Conservation (phyloP, 2,113 vertebrate genomes). For the Platanista minor region DNA sequence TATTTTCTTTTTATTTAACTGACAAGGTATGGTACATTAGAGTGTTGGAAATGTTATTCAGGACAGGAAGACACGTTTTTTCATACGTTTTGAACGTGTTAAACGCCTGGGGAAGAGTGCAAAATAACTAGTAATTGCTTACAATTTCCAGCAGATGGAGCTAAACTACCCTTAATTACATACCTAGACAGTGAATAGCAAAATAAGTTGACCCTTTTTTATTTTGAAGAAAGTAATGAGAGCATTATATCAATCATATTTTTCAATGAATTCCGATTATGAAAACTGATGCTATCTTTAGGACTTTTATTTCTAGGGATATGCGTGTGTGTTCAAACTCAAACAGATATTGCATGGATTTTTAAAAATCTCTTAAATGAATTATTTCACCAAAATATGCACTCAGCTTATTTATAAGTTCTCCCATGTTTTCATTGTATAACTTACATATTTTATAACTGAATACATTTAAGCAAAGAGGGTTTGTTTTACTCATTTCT, state of each 20-base stretch:
- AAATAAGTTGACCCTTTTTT: not conserved
- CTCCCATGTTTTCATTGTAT: not conserved
- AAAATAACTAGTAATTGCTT: not conserved
- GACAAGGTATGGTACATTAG: not conserved
- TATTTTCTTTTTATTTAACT: not conserved
- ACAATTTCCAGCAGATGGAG: conserved; percentile 60
- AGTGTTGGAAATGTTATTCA: not conserved
- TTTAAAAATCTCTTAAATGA: not conserved
- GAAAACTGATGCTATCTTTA: not conserved
- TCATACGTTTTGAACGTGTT: not conserved
- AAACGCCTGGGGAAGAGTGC: not conserved
- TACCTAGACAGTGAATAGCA: not conserved
- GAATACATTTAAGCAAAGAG: not conserved
- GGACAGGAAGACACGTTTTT: not conserved
- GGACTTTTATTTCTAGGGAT: not conserved
- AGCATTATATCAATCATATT: not conserved
- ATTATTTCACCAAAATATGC: not conserved
- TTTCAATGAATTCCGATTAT: not conserved
- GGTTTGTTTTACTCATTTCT: not conserved
- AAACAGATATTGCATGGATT: not conserved
- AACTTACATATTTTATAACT: not conserved
- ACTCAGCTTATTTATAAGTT: not conserved
- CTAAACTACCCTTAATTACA: not conserved
- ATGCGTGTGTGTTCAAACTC: not conserved
- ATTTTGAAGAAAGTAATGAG: not conserved